A percentile compares a stretch with the other conserved stretches of the same genome.
Conservation (phyloP, 2,888 invertebrate genomes). For the Luperina testacea region DNA sequence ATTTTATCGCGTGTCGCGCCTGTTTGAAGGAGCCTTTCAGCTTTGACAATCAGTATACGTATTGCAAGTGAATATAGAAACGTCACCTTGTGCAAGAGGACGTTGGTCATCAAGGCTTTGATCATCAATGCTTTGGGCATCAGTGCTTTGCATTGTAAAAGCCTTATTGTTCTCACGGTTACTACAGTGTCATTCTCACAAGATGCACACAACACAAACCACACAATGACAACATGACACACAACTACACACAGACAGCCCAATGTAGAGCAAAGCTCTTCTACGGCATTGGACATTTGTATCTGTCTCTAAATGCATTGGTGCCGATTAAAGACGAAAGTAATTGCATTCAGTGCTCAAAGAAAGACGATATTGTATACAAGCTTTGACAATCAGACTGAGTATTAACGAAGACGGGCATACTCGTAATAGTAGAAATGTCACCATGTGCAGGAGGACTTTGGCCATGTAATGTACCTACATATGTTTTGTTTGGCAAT, state of each 20-base stretch:
- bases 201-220: background rate
- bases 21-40: no score
- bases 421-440: background rate
- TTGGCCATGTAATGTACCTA: background rate
- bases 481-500: background rate
- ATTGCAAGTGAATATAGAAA: background rate
- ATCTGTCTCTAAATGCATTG: background rate
- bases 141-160: background rate
- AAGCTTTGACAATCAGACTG: constrained; percentile 5
- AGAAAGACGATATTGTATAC: background rate
- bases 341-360: constrained; percentile 13
- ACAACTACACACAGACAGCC: background rate
- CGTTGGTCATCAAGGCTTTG: background rate
- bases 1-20: no score
- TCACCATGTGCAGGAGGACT: background rate
- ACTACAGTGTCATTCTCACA: background rate
- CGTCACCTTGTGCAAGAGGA: background rate
- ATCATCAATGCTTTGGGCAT: background rate
- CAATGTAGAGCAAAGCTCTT: background rate
- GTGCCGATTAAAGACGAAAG: background rate
- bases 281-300: background rate
- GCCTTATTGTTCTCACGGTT: background rate
- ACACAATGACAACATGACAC: background rate
- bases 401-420: background rate
- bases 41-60: constrained; percentile 9